Evolutionary conservation across 1,140 invertebrate genomes (phyloP).

Genomic region (Micrasema longulum): DNA sequence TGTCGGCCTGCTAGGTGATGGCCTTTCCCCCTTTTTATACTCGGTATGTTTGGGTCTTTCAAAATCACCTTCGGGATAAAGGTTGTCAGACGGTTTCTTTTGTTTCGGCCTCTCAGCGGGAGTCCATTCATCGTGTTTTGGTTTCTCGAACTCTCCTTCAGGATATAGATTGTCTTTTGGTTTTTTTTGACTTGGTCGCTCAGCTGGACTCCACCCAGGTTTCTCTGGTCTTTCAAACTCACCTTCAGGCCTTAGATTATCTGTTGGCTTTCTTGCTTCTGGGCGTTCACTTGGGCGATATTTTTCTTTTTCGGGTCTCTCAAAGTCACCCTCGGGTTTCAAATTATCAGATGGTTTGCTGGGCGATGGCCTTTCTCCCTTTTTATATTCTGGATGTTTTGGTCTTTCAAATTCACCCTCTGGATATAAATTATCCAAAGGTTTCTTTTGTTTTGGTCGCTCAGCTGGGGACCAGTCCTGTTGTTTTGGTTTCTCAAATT

Average conservation of each 20-base stretch:
- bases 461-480: constrained; percentile 58
- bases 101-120: constrained; percentile 60
- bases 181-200: constrained; percentile 61
- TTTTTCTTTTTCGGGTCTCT: constrained; percentile 65
- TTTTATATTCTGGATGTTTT: constrained; percentile 59
- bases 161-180: constrained; percentile 67
- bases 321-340: constrained; percentile 71
- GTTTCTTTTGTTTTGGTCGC: constrained; percentile 58
- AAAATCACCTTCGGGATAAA: constrained; percentile 71
- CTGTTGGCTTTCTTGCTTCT: constrained; percentile 65
- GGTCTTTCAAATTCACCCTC: constrained; percentile 75
- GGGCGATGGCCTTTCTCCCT: constrained; percentile 63
- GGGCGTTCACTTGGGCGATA: constrained; percentile 63
- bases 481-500: constrained; percentile 65
- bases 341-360: constrained; percentile 69
- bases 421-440: constrained; percentile 72
- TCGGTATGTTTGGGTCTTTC: constrained; percentile 60
- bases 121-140: constrained; percentile 62
- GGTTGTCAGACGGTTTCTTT: constrained; percentile 67
- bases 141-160: constrained; percentile 69
- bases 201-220: constrained; percentile 59
- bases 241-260: constrained; percentile 74
- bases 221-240: constrained; percentile 68
- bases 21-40: constrained; percentile 61
- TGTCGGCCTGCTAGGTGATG: constrained; percentile 65